Base-by-base conservation (phyloP, 2,113 vertebrate species). In the Oreotrochilus melanogaster region DNA sequence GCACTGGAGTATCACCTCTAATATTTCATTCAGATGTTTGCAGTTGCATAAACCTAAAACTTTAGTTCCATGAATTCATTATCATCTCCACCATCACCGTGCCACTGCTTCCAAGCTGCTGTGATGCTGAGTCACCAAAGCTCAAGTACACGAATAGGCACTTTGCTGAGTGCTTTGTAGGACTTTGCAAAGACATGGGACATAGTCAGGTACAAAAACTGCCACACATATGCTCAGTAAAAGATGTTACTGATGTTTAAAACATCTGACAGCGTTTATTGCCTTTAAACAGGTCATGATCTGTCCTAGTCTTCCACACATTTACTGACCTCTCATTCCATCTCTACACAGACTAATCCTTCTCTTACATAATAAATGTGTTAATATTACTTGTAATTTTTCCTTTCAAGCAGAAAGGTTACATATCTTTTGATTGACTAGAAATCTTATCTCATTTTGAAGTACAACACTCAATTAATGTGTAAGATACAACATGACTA, bases 71-170 rank as follows among this genome's bases (percentile, higher is more conserved):
- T 39, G 18, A 6, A 42, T 19, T 71, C 8, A 39, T 27, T 5
- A 22, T 13, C 21, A 23, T 14, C 31, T 73, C 53, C 24, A 50
- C 14, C 10, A 24, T 2, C n/a, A 35, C 7, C 3, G 1, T 23
- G 14, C 3, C 5, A 10, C 7, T 4, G 25, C 0, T 69, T 66
- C 15, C 35, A 57, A 64, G 22, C 4, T 4, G 1, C 17, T 23
- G 35, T 1, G 3, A 28, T 12, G 21, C 18, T 37, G 45, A 69
- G 48, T 14, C 25, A 53, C 61, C 35, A 37, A 53, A 87, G 13
- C 17, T 61, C 2, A 0, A 71, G 35, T 2, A 5, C 18, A 11
- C 3, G n/a, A 24, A 13, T 4, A 53, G n/a, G 10, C 11, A 57
- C 1, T 0, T 7, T 83, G 9, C 19, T 6, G 4, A 57, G 4